phyloP scores from a whole-genome alignment of 2,113 vertebrate species.

The Larimichthys crocea region DNA sequence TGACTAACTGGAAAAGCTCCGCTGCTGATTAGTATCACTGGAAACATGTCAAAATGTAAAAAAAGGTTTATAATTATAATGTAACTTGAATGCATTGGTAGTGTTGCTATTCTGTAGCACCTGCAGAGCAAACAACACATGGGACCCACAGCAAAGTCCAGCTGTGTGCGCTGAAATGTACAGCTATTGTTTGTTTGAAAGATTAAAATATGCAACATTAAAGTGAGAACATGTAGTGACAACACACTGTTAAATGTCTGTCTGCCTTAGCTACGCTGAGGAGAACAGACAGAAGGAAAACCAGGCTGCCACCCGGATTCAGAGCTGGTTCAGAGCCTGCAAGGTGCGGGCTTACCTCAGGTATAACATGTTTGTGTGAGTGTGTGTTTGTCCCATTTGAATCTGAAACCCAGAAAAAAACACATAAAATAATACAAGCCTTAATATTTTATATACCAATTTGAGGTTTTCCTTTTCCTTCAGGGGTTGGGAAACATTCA shows the following conservation, averaged over 20 bases:
- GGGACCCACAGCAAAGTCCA: neutral
- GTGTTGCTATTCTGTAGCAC: neutral
- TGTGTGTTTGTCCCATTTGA: neutral
- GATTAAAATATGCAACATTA: neutral
- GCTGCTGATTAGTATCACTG: no score
- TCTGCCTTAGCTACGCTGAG: conserved; percentile 82
- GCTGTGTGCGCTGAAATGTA: neutral
- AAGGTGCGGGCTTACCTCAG: conserved; percentile 87
- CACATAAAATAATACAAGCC: conserved; percentile 5
- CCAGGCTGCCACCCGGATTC: conserved; percentile 86
- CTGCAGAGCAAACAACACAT: neutral
- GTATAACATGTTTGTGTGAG: conserved; percentile 72
- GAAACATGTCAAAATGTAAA: no score
- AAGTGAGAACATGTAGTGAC: neutral
- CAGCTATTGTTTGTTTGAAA: neutral
- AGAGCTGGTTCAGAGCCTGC: conserved; percentile 92
- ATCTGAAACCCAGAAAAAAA: conserved; percentile 19
- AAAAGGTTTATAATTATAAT: neutral
- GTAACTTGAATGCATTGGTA: neutral
- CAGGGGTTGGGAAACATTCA: conserved; percentile 36
- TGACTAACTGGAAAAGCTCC: no score
- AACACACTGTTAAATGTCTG: neutral
- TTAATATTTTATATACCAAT: conserved; percentile 49
- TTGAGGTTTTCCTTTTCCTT: conserved; percentile 25
- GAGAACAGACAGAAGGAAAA: conserved; percentile 81